These are phyloP conservation scores for Amazonetta brasiliensis DNA, from an alignment of 2,797 vertebrate genomes.

Conservation along the genomic window DNA sequence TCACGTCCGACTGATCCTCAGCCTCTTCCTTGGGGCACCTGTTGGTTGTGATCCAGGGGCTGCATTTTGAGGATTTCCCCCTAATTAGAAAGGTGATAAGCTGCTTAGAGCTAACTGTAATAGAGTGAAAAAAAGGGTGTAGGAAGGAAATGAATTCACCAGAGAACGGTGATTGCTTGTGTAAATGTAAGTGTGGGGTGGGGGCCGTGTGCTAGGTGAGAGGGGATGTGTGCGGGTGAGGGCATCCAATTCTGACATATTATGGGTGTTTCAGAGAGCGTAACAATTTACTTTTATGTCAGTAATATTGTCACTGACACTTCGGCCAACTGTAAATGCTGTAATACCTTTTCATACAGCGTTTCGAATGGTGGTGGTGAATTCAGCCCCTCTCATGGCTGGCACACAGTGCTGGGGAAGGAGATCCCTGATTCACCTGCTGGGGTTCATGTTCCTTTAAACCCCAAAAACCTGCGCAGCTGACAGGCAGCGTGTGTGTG, in stretches of 20 bases:
- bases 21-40: neutral
- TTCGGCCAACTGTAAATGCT: neutral
- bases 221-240: neutral
- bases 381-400: neutral
- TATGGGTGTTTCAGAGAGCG: neutral
- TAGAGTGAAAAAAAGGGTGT: neutral
- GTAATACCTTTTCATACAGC: neutral
- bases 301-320: neutral
- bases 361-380: neutral
- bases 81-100: neutral
- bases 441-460: neutral
- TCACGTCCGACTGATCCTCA: neutral
- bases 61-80: neutral
- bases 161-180: neutral
- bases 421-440: neutral
- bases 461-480: neutral
- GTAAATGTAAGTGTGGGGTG: neutral
- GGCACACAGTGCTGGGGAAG: neutral
- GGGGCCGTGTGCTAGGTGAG: neutral
- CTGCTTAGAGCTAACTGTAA: neutral
- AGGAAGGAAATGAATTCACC: neutral
- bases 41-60: neutral
- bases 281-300: neutral
- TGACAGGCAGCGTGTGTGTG: accelerated
- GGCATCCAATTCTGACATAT: accelerated